phyloP scores from a whole-genome alignment of 2,888 invertebrate species.

The Cosmia pyralina region DNA sequence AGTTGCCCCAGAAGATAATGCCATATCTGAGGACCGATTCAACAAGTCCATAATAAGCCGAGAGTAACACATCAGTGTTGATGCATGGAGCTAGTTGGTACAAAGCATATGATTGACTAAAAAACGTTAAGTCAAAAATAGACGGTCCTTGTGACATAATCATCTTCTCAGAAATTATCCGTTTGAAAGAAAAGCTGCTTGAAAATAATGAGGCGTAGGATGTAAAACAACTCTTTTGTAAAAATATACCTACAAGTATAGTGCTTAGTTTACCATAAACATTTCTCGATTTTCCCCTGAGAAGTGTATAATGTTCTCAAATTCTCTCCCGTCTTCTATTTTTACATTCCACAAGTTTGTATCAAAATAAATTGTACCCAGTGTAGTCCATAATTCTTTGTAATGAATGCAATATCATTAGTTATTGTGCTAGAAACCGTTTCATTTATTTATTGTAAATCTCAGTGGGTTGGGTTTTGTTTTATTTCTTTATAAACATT shows the following conservation, averaged over 20 bases:
- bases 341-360: not conserved
- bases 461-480: conserved; percentile 21
- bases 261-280: not conserved
- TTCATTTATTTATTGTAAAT: conserved; percentile 12
- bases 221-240: not conserved
- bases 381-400: conserved; percentile 16
- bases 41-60: no score
- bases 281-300: not conserved
- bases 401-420: conserved; percentile 41
- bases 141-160: not conserved
- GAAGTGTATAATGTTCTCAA: not conserved
- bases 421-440: conserved; percentile 21
- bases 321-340: not conserved
- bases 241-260: not conserved
- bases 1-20: no score
- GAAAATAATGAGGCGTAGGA: conserved; percentile 10
- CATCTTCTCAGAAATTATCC: not conserved
- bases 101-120: no score
- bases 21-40: no score
- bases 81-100: no score
- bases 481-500: conserved; percentile 21
- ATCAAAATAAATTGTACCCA: conserved; percentile 18
- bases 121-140: no score
- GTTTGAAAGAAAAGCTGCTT: conserved; percentile 9
- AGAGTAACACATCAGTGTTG: no score